Evolutionary conservation across 2,888 invertebrate genomes (phyloP).

Genomic region (Tenthredo livida): DNA sequence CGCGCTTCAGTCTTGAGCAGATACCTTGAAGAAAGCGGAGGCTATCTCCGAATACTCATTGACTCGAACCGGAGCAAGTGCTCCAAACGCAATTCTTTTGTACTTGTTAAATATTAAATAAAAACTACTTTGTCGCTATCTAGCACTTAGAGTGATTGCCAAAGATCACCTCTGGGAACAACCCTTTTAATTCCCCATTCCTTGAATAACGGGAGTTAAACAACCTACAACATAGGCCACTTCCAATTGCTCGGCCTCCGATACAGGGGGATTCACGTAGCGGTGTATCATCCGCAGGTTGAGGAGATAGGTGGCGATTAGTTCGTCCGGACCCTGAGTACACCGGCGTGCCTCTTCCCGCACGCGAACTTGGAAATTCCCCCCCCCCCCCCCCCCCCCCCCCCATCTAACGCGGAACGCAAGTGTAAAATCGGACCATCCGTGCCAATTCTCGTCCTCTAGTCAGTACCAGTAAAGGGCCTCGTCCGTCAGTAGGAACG

Average conservation of each 20-base stretch:
- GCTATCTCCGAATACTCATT: no score
- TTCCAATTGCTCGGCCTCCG: slow-evolving; percentile 22
- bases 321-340: slow-evolving; percentile 26
- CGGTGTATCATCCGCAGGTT: background rate
- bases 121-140: no score
- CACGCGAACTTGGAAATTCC: background rate
- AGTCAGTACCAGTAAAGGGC: background rate
- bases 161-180: no score
- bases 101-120: no score
- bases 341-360: background rate
- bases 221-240: no score
- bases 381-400: background rate
- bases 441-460: background rate
- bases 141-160: no score
- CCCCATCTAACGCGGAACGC: background rate
- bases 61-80: no score
- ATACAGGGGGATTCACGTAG: background rate
- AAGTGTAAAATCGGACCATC: background rate
- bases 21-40: no score
- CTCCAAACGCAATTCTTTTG: no score
- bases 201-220: no score
- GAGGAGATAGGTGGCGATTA: background rate
- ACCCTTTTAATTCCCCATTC: no score
- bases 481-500: background rate
- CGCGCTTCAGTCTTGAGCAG: no score